Evolutionary conservation across 2,888 invertebrate species (phyloP), one percentile per base, ranked within the genome.

Genomic region (Epiblema foenella): DNA sequence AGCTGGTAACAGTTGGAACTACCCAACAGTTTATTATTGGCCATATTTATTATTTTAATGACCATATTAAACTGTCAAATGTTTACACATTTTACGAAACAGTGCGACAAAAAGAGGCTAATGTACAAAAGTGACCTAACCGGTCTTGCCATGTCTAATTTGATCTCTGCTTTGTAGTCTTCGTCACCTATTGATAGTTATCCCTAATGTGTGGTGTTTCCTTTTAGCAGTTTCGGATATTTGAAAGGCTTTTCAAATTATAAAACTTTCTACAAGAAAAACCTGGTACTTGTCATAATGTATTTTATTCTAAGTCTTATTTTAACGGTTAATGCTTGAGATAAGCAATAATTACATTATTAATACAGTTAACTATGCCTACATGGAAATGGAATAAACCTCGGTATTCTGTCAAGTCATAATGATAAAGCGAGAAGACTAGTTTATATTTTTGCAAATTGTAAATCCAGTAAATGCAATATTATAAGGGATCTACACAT

Each of bases 161-260:
- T 90, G 89, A 90, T 91, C 89, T 92, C 90, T 88, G 89, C 89
- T 88, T 86, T 81, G 85, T 90, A 90, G 89, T 88, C 79, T 83
- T 83, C 81, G 80, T 73, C 77, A 76, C 75, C 79, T 80, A 76
- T 77, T 75, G 76, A 78, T 82, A 81, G 76, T 77, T 68, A 69
- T 79, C 74, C 74, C 75, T 76, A 77, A 77, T 72, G 79, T 72
- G 69, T 82, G 82, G 83, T 85, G 80, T 87, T 82, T 83, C 83
- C 86, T 85, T 85, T 82, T 85, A 86, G 85, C 86, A 86, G 85
- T 88, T 85, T 83, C 76, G 77, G 83, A 81, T 78, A 83, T 84
- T 82, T 81, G 79, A 81, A 75, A 73, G 62, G 81, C 83, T 80
- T 81, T 82, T 78, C 83, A 79, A 81, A 81, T 83, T 83, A 84